Base-by-base conservation (phyloP, 2,113 vertebrate species). In the Cephalopholis sonnerati region DNA sequence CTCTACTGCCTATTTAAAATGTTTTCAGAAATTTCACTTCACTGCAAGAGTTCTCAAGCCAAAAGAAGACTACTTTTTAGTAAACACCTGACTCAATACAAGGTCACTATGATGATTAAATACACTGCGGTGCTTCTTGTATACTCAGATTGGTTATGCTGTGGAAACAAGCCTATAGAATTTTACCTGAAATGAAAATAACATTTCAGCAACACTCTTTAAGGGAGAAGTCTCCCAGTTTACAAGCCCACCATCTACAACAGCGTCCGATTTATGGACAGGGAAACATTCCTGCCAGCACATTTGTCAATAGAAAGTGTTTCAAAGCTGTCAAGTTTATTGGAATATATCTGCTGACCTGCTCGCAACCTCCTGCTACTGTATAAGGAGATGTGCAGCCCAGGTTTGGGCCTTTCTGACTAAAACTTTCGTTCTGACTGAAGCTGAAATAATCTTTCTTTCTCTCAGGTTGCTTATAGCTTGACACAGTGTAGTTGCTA, bases 321-420 rank as follows among this genome's bases (percentile, higher is more conserved):
- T 77, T 73, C 24, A 66, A 61, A 59, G 61, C 44, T 27, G 32
- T 73, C 24, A 61, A 24, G 13, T 2, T 27, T 27, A 50, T 25
- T 66, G 27, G n/a, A 62, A 55, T 32, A 55, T 36, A 78, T 36
- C 58, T 51, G 15, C 36, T 25, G 74, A 67, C 54, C 69, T 48
- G 39, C 50, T 25, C 2, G 2, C 62, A 29, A 57, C 48, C 39
- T 55, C 12, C 24, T 36, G 16, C 41, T 12, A 44, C 41, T 11
- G 41, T 44, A 46, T 24, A 3, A 51, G 16, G 29, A 78, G 36
- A 48, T 22, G 39, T 27, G 27, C 44, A 15, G 13, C 20, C 18
- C n/a, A 73, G 39, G 16, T 46, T 51, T 36, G 55, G 2, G 44
- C 0, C 16, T 20, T 27, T 46, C 11, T n/a, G 53, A 55, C 24